Conservation (phyloP, 2,888 invertebrate genomes). For the Reticulitermes lucifugus region DNA sequence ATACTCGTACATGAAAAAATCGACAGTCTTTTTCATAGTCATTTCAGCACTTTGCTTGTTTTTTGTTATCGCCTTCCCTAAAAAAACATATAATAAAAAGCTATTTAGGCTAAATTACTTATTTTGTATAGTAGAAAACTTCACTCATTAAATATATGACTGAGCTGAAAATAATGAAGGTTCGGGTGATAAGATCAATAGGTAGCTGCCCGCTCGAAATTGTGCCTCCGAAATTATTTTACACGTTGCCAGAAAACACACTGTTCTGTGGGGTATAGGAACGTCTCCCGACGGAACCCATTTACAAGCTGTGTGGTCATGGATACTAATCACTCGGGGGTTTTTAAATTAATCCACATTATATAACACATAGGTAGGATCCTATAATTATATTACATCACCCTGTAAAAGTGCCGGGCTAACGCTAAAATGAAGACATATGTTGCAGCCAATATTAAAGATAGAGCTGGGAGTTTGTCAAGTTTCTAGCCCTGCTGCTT, state of each 20-base stretch:
- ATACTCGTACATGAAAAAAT: neutral
- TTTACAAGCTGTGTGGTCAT: slow-evolving; percentile 37
- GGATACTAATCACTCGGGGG: slow-evolving; percentile 19
- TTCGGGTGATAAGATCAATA: neutral
- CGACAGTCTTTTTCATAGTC: neutral
- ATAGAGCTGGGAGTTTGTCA: no score
- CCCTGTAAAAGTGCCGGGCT: no score
- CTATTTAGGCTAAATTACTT: neutral
- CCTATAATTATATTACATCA: no score
- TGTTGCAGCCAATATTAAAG: no score
- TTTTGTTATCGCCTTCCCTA: neutral
- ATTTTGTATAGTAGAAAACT: neutral
- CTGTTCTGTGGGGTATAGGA: slow-evolving; percentile 21
- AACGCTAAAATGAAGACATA: no score
- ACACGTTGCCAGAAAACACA: slow-evolving; percentile 16
- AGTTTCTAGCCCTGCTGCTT: no score
- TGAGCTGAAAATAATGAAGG: neutral
- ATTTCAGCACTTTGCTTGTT: neutral
- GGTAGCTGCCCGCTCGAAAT: neutral
- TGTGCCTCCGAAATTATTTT: slow-evolving; percentile 30
- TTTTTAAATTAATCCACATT: slow-evolving; percentile 37
- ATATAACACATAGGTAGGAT: neutral
- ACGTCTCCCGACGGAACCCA: slow-evolving; percentile 18
- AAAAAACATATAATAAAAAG: neutral
- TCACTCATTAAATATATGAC: neutral